Evolutionary conservation across 2,113 vertebrate species (phyloP).

Genomic region (Thomomys bottae): DNA sequence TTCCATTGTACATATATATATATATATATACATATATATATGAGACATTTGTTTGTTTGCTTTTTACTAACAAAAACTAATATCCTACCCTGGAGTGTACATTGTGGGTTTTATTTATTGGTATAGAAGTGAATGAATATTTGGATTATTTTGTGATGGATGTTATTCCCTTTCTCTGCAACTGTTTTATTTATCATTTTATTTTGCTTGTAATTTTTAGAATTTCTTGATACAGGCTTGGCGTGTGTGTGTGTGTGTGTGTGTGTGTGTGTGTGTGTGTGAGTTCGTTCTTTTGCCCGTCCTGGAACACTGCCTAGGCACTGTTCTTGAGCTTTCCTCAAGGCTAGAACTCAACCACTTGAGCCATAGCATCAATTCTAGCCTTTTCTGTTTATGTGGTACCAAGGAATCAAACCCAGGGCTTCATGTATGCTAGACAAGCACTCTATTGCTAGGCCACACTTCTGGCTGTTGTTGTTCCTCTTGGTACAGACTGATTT

Average conservation of each 20-base stretch:
- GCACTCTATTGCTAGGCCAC: too few relatives aligned
- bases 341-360: too few relatives aligned
- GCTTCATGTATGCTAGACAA: too few relatives aligned
- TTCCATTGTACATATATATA: too few relatives aligned
- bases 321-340: too few relatives aligned
- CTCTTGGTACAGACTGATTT: slow-evolving; percentile 39
- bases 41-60: too few relatives aligned
- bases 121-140: slow-evolving; percentile 85
- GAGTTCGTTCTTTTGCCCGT: too few relatives aligned
- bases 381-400: too few relatives aligned
- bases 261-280: background rate
- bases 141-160: slow-evolving; percentile 69
- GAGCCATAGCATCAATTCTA: too few relatives aligned
- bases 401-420: too few relatives aligned
- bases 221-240: slow-evolving; percentile 49
- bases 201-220: slow-evolving; percentile 65
- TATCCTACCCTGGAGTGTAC: slow-evolving; percentile 90
- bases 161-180: slow-evolving; percentile 70
- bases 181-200: background rate
- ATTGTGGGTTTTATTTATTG: slow-evolving; percentile 88
- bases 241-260: slow-evolving; percentile 58
- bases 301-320: too few relatives aligned
- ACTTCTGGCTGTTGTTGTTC: background rate
- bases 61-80: slow-evolving; percentile 92
- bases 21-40: too few relatives aligned